Evolutionary conservation across 2,113 vertebrate species (phyloP), one percentile per base, ranked within the genome.

Genomic region (Pelodiscus sinensis): DNA sequence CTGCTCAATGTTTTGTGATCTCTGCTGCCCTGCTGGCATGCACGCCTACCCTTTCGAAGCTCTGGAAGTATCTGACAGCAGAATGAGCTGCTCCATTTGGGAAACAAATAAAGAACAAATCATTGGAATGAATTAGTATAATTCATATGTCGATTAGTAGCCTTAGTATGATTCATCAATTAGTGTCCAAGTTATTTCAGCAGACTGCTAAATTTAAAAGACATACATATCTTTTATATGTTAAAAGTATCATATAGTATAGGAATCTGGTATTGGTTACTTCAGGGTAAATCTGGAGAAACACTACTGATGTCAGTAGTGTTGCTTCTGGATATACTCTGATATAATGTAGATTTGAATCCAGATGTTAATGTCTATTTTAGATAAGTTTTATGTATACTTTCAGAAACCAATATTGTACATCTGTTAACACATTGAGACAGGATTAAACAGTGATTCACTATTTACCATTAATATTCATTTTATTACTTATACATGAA

Each of bases 151-250:
- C 5, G 44, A 44, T 44, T 44, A 44, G 44, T 44, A 44, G 44
- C 44, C 44, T 94, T 82, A 79, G 16, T 90, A 51, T 95, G 88
- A 97, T 97, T 95, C 87, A 85, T 50, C 93, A 93, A 97, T 92
- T 56, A 92, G 81, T 60, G 78, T 93, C 58, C 86, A 94, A 96
- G 95, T 96, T 93, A 92, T 56, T 97, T 95, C n/a, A 94, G 91
- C 62, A 92, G 89, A 83, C 89, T 24, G 54, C 84, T 92, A 77
- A 68, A 82, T 94, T 73, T 82, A 92, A 96, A 92, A 89, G n/a
- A 60, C 78, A 82, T 79, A 16, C 79, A 85, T 79, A 68, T 89
- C 75, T 94, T 90, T 91, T 95, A 88, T 27, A 50, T 82, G 87
- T 79, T 86, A 16, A 22, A 86, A 73, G 2, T 44, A 58, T 62